Evolutionary conservation across 2,113 vertebrate genomes (phyloP).

Genomic region (Grus americana): DNA sequence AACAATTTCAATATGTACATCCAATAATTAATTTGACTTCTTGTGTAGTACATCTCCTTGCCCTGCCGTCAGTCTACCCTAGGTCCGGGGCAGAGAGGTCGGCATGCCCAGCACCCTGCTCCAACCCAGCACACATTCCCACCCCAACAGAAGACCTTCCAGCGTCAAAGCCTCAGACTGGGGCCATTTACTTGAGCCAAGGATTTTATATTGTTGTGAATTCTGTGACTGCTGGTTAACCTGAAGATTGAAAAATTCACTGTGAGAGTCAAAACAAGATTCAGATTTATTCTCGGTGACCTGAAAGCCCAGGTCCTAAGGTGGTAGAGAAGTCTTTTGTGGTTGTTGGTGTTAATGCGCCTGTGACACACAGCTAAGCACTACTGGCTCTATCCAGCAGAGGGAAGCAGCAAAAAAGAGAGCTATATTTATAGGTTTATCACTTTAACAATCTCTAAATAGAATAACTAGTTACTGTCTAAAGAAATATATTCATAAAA

Average conservation of each 20-base stretch:
- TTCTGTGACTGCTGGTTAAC: background rate
- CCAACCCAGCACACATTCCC: background rate
- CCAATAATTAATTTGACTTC: background rate
- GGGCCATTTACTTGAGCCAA: background rate
- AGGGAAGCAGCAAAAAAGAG: constrained; percentile 57
- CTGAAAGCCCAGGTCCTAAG: background rate
- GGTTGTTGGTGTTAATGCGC: background rate
- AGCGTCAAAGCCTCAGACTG: background rate
- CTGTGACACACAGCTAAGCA: background rate
- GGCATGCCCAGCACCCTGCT: background rate
- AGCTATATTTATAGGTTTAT: background rate
- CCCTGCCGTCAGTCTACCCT: background rate
- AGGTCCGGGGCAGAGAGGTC: background rate
- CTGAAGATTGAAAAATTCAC: background rate
- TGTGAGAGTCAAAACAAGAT: background rate
- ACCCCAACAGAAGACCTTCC: background rate
- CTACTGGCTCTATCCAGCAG: constrained; percentile 53
- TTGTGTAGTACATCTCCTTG: background rate
- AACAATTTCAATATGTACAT: background rate
- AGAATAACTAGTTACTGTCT: background rate
- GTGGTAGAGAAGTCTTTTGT: background rate
- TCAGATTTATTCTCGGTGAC: background rate
- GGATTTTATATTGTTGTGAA: background rate
- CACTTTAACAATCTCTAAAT: background rate
- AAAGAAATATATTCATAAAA: background rate